Evolutionary conservation across 2,113 vertebrate species (phyloP).

Genomic region (Cephalopterus ornatus): DNA sequence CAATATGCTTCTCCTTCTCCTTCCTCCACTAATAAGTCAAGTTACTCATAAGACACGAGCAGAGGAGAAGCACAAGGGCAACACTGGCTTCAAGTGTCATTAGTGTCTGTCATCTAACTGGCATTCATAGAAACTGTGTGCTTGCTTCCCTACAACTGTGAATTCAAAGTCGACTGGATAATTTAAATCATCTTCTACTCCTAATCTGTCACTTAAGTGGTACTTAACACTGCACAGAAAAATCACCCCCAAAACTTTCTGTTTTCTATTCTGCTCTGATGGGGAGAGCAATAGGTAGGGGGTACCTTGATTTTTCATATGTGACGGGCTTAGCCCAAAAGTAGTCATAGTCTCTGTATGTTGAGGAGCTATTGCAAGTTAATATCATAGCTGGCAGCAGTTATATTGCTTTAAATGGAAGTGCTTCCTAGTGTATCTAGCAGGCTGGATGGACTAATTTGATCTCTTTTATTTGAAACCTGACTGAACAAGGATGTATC

Average conservation of each 20-base stretch:
- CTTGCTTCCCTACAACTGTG: background rate
- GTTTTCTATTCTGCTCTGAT: background rate
- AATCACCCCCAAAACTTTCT: background rate
- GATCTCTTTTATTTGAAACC: background rate
- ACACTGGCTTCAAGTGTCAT: background rate
- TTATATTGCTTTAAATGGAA: background rate
- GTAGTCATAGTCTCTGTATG: background rate
- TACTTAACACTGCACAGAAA: background rate
- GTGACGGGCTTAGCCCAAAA: background rate
- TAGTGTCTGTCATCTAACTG: background rate
- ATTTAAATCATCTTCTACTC: background rate
- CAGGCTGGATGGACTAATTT: background rate
- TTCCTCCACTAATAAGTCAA: background rate
- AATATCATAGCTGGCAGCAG: background rate
- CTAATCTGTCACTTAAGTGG: background rate
- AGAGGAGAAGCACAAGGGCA: background rate
- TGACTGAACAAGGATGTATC: background rate
- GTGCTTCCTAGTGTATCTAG: background rate
- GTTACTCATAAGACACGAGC: background rate
- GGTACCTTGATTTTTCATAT: background rate
- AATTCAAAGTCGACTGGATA: background rate
- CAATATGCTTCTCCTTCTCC: background rate
- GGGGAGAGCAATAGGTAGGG: rapidly evolving
- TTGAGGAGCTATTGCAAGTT: background rate
- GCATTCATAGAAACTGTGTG: background rate